Base-by-base conservation (phyloP, 2,113 vertebrate genomes). In the Tautogolabrus adspersus region DNA sequence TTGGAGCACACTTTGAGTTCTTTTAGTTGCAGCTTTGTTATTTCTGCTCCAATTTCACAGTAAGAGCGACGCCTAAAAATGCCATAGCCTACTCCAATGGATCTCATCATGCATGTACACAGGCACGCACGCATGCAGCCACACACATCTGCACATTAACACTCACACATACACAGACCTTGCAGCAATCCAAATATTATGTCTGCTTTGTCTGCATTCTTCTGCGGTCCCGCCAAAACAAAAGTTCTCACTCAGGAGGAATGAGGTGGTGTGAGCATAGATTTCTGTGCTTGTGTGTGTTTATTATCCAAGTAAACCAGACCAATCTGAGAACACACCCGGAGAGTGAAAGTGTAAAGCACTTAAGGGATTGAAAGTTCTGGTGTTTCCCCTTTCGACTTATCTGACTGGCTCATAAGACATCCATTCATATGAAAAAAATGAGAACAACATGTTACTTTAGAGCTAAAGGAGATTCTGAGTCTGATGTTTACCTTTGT, bases 141-240 rank as follows among this genome's bases (percentile, higher is more conserved):
- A 19, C 15, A 16, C 47, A 49, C 47, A 42, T 42, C 40, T 42
- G 16, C 54, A 52, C 65, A 44, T 58, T 52, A 10, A 73, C 26
- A 46, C 60, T 61, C n/a, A 61, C 79, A 78, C 74, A 83, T 62
- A 42, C 64, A 42, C 19, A 83, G 87, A 83, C 90, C 93, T 94
- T 74, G 86, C 87, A 93, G 91, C 89, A 94, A 94, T 94, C 93
- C 93, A 95, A 94, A 94, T 95, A 95, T 95, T 95, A 94, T 95
- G 94, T 95, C 94, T 95, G 94, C 92, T 94, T 93, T 90, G 87
- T 91, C 91, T 90, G 91, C 92, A 94, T 94, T 94, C 93, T 93
- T 93, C 86, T 88, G 79, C 56, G 57, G 85, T 77, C 91, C 90
- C 89, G 92, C 94, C 94, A 94, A 95, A 95, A 94, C 92, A 95